phyloP scores from a whole-genome alignment of 2,797 vertebrate species.

The Cyprinodon diabolis region DNA sequence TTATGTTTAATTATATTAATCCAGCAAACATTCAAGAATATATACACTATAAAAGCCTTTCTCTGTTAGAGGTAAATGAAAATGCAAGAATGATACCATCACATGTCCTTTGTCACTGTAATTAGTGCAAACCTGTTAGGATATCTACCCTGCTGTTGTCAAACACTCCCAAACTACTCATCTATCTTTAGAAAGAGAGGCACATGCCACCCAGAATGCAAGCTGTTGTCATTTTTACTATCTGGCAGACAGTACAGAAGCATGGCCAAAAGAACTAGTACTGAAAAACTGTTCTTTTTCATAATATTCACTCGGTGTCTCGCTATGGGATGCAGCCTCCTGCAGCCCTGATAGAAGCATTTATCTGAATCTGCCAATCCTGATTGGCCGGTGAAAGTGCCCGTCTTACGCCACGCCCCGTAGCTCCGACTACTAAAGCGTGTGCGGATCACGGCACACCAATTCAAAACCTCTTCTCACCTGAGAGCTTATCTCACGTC shows the following conservation, averaged over 20 bases:
- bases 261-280: neutral
- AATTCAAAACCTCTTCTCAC: no score
- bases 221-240: slow-evolving; percentile 9
- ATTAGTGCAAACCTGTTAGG: neutral
- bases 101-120: slow-evolving; percentile 1
- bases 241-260: slow-evolving; percentile 1
- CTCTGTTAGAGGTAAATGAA: neutral
- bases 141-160: slow-evolving; percentile 3
- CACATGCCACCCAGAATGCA: slow-evolving; percentile 11
- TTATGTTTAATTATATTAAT: neutral
- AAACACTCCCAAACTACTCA: slow-evolving; percentile 1
- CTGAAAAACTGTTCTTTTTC: neutral
- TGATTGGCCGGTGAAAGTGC: no score
- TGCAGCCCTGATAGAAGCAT: no score
- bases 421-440: no score
- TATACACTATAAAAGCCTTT: neutral
- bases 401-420: no score
- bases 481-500: no score
- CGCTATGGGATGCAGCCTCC: no score
- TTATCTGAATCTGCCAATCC: no score
- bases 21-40: neutral
- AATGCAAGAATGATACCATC: neutral
- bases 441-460: no score
- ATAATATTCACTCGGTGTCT: no score
- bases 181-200: slow-evolving; percentile 7